Conservation (phyloP, 2,888 invertebrate species). For the Philereme vetulata region DNA sequence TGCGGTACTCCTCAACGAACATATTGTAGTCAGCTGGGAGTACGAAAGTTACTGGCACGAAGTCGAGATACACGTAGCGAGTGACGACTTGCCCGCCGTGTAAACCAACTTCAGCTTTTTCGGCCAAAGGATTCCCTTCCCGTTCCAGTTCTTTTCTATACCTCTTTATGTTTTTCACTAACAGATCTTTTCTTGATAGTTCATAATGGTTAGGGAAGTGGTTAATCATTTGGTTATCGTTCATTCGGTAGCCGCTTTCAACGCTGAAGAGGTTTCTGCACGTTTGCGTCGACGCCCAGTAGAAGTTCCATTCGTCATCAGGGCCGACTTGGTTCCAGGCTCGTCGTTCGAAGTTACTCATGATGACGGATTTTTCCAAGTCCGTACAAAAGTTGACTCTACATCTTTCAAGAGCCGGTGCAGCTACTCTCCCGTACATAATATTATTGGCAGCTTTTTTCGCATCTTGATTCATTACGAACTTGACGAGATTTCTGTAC, state of each 20-base stretch:
- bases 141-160: slow-evolving; percentile 96
- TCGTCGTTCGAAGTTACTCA: slow-evolving; percentile 63
- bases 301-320: slow-evolving; percentile 98
- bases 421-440: slow-evolving; percentile 75
- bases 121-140: slow-evolving; percentile 93
- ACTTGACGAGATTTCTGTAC: slow-evolving; percentile 27
- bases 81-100: slow-evolving; percentile 86
- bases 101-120: slow-evolving; percentile 83
- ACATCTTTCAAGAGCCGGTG: slow-evolving; percentile 71
- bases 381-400: slow-evolving; percentile 71
- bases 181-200: slow-evolving; percentile 96
- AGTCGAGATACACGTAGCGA: slow-evolving; percentile 91
- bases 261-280: slow-evolving; percentile 92
- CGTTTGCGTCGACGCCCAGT: slow-evolving; percentile 96
- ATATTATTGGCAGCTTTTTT: slow-evolving; percentile 62
- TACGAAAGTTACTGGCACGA: slow-evolving; percentile 96
- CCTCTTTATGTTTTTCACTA: slow-evolving; percentile 97
- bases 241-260: slow-evolving; percentile 70
- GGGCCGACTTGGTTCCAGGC: slow-evolving; percentile 91
- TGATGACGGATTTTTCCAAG: slow-evolving; percentile 62
- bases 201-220: slow-evolving; percentile 98
- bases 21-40: slow-evolving; percentile 98
- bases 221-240: slow-evolving; percentile 96
- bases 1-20: slow-evolving; percentile 98
- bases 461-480: slow-evolving; percentile 62